Conservation (phyloP, 2,797 vertebrate genomes). For the Pangasius sanitwongsei region DNA sequence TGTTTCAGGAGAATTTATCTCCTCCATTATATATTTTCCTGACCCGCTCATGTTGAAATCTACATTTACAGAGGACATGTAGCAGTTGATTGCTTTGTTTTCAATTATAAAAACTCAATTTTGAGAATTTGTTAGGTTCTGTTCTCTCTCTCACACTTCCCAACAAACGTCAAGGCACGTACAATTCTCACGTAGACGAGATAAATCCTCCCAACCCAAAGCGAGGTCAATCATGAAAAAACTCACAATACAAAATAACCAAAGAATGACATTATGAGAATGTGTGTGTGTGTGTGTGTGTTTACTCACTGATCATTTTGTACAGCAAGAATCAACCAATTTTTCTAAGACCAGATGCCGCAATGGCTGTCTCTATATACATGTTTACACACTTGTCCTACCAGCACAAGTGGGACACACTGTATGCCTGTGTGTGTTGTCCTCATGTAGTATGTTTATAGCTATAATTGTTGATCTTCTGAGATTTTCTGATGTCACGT, state of each 20-base stretch:
- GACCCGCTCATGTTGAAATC: background rate
- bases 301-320: too few relatives aligned
- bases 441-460: background rate
- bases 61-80: background rate
- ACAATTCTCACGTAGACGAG: background rate
- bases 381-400: background rate
- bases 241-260: too few relatives aligned
- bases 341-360: too few relatives aligned
- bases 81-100: background rate
- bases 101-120: background rate
- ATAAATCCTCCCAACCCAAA: background rate
- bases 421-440: background rate
- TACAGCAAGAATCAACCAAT: too few relatives aligned
- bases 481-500: background rate
- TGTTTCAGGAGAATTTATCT: background rate
- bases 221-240: too few relatives aligned
- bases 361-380: too few relatives aligned
- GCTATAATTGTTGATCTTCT: background rate
- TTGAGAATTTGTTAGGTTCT: background rate
- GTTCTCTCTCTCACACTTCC: background rate
- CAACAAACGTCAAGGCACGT: background rate
- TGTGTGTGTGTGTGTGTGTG: too few relatives aligned
- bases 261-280: too few relatives aligned
- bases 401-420: background rate
- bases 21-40: background rate